Evolutionary conservation across 2,888 invertebrate genomes (phyloP).

Genomic region (Lasioglossum calceatum): DNA sequence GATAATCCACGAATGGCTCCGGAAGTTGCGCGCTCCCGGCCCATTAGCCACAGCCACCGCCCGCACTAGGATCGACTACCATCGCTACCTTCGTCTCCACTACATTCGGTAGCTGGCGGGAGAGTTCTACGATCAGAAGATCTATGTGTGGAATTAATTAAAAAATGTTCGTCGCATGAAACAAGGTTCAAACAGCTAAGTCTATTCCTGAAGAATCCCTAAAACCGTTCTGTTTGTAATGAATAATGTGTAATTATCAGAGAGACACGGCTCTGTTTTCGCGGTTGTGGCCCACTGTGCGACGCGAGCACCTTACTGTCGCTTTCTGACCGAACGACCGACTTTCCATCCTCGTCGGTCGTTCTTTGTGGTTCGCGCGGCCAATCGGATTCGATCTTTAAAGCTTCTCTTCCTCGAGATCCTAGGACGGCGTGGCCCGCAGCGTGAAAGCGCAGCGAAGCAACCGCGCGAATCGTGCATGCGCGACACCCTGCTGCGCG

Average conservation of each 20-base stretch:
- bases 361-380: constrained; percentile 16
- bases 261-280: not conserved
- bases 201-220: not conserved
- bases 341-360: constrained; percentile 62
- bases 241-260: not conserved
- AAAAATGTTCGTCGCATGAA: not conserved
- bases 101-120: not conserved
- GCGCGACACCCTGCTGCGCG: constrained; percentile 59
- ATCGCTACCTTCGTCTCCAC: not conserved
- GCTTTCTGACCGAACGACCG: constrained; percentile 71
- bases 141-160: not conserved
- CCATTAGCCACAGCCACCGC: constrained; percentile 22
- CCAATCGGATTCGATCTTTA: constrained; percentile 61
- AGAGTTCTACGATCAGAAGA: not conserved
- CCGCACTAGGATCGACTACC: not conserved
- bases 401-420: constrained; percentile 38
- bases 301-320: constrained; percentile 39
- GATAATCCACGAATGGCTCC: constrained; percentile 32
- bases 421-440: constrained; percentile 50
- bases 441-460: constrained; percentile 66
- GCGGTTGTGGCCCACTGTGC: not conserved
- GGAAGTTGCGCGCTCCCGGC: constrained; percentile 32
- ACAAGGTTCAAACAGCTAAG: not conserved
- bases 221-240: not conserved
- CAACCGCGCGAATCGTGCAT: constrained; percentile 57